These are phyloP conservation scores for Gymnoscelis rufifasciata DNA, from an alignment of 2,888 invertebrate species.

Conservation along the genomic window DNA sequence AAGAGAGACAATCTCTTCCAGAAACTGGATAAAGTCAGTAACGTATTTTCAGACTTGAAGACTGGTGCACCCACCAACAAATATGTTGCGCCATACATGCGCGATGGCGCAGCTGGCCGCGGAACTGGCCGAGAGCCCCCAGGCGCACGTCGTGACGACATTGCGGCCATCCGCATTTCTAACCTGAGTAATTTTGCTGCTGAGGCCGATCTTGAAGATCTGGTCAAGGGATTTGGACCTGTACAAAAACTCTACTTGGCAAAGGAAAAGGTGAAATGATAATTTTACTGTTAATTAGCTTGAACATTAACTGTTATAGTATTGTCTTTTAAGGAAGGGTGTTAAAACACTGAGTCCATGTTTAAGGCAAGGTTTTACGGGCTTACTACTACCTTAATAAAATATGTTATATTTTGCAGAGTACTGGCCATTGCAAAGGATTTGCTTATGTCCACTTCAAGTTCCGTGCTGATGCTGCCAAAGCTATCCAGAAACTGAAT, in stretches of 20 bases:
- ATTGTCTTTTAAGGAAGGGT: background rate
- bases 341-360: too few relatives aligned
- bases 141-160: constrained; percentile 87
- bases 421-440: constrained; percentile 93
- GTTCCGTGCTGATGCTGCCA: constrained; percentile 92
- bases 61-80: constrained; percentile 78
- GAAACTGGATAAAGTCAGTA: too few relatives aligned
- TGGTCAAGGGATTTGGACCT: constrained; percentile 96
- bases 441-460: constrained; percentile 99
- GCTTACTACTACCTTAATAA: too few relatives aligned
- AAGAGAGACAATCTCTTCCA: too few relatives aligned
- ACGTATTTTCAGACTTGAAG: constrained; percentile 53
- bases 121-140: constrained; percentile 81
- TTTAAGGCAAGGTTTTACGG: too few relatives aligned
- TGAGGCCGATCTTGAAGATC: constrained; percentile 96
- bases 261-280: constrained; percentile 85
- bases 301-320: too few relatives aligned
- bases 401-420: constrained; percentile 53
- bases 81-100: constrained; percentile 92
- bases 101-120: constrained; percentile 91
- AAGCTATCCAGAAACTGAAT: constrained; percentile 92
- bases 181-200: constrained; percentile 97
- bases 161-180: constrained; percentile 96
- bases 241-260: constrained; percentile 97
- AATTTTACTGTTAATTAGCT: background rate